Percentiles rank a stretch among this genome's conserved stretches.
Conservation (phyloP, 2,113 vertebrate species). For the Ifrita kowaldi region DNA sequence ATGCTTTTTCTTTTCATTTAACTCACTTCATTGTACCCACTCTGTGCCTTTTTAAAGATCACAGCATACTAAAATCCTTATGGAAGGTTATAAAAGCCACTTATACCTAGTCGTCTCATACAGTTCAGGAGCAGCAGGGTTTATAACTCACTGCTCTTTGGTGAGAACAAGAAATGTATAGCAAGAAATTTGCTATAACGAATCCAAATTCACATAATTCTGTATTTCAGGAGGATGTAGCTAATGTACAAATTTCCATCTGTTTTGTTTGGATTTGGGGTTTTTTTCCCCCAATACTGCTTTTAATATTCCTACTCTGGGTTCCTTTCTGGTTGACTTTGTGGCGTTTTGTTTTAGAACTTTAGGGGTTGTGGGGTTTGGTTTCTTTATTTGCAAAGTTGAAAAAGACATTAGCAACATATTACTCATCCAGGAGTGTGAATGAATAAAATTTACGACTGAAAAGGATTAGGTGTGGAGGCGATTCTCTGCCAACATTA, state of each 20-base stretch:
- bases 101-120: not conserved
- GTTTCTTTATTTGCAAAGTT: not conserved
- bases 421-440: not conserved
- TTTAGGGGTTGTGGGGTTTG: not conserved
- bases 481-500: not conserved
- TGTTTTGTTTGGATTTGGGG: not conserved
- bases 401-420: not conserved
- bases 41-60: not conserved
- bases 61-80: not conserved
- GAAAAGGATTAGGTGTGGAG: not conserved
- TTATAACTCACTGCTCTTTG: not conserved
- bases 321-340: not conserved
- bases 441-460: not conserved
- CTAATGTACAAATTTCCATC: not conserved
- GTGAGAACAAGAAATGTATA: not conserved
- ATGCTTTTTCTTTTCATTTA: constrained; percentile 19
- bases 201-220: not conserved
- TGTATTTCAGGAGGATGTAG: not conserved
- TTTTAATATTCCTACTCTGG: not conserved
- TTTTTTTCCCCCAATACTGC: not conserved
- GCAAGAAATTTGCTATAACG: not conserved
- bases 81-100: not conserved
- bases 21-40: not conserved
- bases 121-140: not conserved
- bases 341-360: not conserved